Percentiles rank a stretch among this genome's conserved stretches.
Evolutionary conservation across 2,113 vertebrate species (phyloP).

Genomic region (Muscicapa adusta): DNA sequence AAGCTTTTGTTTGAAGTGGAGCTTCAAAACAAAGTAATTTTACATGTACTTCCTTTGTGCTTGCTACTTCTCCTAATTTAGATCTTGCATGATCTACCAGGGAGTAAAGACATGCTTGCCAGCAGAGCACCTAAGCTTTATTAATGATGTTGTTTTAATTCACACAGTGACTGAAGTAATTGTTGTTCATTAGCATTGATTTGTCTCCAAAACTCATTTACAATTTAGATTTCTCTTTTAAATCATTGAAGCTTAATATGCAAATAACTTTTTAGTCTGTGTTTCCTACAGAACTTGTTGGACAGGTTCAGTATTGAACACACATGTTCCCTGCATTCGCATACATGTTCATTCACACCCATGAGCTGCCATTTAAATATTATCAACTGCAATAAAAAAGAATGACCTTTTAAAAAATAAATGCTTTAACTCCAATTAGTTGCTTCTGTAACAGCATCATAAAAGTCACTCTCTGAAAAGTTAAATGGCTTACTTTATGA

Average conservation of each 20-base stretch:
- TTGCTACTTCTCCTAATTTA: conserved; percentile 40
- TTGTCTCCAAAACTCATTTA: conserved; percentile 52
- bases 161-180: conserved; percentile 51
- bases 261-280: background rate
- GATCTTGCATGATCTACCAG: conserved; percentile 18
- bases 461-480: conserved; percentile 52
- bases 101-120: conserved; percentile 18
- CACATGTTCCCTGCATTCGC: background rate
- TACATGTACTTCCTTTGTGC: conserved; percentile 56
- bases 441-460: conserved; percentile 50
- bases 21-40: conserved; percentile 58
- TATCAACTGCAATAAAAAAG: conserved; percentile 9
- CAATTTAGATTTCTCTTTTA: conserved; percentile 57
- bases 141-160: conserved; percentile 65
- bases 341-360: background rate
- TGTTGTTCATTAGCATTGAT: conserved; percentile 67
- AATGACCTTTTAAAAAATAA: conserved; percentile 31
- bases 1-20: conserved; percentile 77
- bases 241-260: conserved; percentile 12
- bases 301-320: background rate
- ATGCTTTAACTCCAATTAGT: conserved; percentile 49
- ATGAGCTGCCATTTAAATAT: background rate
- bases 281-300: conserved; percentile 9
- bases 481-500: conserved; percentile 59
- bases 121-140: conserved; percentile 53